A percentile compares a stretch with the other conserved stretches of the same genome.
Conservation (phyloP, 2,113 vertebrate species). For the Pluvianellus socialis region DNA sequence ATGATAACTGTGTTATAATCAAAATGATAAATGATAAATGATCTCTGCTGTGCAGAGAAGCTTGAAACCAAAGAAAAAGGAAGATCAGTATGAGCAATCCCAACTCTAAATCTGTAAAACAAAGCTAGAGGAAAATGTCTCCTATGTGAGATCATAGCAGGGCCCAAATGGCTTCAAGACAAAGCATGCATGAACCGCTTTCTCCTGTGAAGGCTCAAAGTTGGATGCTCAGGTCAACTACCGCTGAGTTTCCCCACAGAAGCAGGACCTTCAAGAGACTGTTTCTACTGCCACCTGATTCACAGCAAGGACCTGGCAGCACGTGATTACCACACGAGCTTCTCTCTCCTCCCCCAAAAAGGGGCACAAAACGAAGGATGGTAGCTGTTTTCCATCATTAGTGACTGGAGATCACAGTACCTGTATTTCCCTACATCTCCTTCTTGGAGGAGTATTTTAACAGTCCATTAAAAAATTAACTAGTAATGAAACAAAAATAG, state of each 20-base stretch:
- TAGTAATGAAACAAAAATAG: neutral
- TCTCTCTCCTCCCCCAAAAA: neutral
- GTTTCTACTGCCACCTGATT: neutral
- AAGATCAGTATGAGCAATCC: neutral
- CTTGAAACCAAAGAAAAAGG: neutral
- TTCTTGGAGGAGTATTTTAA: neutral
- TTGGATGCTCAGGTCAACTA: neutral
- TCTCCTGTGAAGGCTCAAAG: neutral
- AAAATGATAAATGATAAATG: too few species aligned
- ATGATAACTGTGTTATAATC: neutral
- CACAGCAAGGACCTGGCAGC: neutral
- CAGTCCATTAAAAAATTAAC: neutral
- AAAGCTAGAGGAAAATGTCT: neutral
- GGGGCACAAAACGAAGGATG: neutral
- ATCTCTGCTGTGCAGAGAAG: neutral
- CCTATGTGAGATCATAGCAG: neutral
- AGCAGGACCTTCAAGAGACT: neutral
- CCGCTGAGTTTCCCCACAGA: neutral
- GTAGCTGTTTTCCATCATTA: neutral
- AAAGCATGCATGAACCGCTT: fast-evolving
- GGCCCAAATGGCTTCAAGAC: neutral
- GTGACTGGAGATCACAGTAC: neutral
- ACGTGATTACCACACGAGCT: fast-evolving
- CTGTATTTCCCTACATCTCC: neutral
- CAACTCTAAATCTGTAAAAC: neutral